phyloP scores from a whole-genome alignment of 2,113 vertebrate genomes.

The Coptodon bakossiorum region DNA sequence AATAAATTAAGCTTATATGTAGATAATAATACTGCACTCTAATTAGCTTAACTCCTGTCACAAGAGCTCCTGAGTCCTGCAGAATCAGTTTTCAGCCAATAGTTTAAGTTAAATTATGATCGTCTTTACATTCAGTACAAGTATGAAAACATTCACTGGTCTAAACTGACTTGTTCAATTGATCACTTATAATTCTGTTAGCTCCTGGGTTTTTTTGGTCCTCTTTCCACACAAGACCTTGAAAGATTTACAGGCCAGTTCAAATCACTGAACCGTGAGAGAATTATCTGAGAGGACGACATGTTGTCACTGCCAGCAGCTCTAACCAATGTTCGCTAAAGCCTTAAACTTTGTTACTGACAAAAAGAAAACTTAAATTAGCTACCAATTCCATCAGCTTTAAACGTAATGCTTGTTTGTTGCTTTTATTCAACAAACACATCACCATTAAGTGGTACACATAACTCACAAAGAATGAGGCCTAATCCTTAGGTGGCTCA shows the following conservation, averaged over 20 bases:
- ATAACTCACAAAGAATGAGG: neutral
- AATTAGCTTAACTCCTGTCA: neutral
- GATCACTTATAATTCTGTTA: neutral
- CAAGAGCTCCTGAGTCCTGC: neutral
- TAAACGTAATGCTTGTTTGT: neutral
- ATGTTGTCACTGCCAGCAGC: conserved; percentile 12
- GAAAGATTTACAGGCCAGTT: conserved; percentile 35
- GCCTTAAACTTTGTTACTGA: neutral
- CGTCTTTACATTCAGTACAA: neutral
- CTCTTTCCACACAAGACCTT: neutral
- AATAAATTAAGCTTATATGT: neutral
- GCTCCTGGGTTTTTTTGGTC: neutral
- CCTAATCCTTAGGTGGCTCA: neutral
- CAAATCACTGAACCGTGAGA: conserved; percentile 4
- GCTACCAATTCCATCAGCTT: neutral
- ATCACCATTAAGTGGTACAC: neutral
- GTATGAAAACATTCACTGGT: neutral
- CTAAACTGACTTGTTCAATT: neutral
- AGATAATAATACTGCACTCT: neutral
- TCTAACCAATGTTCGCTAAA: neutral
- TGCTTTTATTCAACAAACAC: neutral
- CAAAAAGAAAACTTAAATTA: neutral
- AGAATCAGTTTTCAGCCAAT: neutral
- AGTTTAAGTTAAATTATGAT: neutral
- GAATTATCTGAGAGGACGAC: conserved; percentile 17